Base-by-base conservation (phyloP, 2,888 invertebrate genomes). In the Lasioglossum vierecki region DNA sequence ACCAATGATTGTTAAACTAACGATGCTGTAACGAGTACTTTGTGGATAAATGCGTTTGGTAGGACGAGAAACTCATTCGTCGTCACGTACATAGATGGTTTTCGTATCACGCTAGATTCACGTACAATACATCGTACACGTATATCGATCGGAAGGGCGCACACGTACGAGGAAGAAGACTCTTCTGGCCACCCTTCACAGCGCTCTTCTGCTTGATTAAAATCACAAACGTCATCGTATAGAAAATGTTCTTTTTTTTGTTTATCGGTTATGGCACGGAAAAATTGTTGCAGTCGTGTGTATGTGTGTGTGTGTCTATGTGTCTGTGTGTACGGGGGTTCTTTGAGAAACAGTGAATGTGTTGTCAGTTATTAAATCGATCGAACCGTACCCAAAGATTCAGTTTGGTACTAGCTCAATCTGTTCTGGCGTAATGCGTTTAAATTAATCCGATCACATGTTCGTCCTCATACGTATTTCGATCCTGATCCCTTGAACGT, bases 81-180 rank as follows among this genome's bases (percentile, higher is more conserved):
- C 30, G 22, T 70, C 41, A n/a, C 70, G 70, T 66, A 66, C 39
- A 70, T 46, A 71, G 15, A 26, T 15, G 26, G 72, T 53, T 68
- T 35, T 35, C 39, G 35, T 68, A 68, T 39, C 22, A 53, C 80
- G 73, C 72, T 73, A 15, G 30, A 30, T 22, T 46, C 49, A 73
- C 74, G 53, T 15, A 53, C 22, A 35, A 35, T 35, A 30, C 53
- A 57, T 39, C 15, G 46, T 41, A 53, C 75, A 41, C 15, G 46
- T 60, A 39, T 80, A 83, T 83, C 79, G 83, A 84, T 83, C 73
- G 79, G 22, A 77, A 70, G 63, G 63, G 39, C 63, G 41, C 73
- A 46, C 49, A 77, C 83, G 73, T 72, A 75, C 44, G 76, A 74
- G 74, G 44, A 77, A 76, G 57, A 75, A 80, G 13, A 30, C n/a